Evolutionary conservation across 2,797 vertebrate species (phyloP).

Genomic region (Mastacembelus armatus): DNA sequence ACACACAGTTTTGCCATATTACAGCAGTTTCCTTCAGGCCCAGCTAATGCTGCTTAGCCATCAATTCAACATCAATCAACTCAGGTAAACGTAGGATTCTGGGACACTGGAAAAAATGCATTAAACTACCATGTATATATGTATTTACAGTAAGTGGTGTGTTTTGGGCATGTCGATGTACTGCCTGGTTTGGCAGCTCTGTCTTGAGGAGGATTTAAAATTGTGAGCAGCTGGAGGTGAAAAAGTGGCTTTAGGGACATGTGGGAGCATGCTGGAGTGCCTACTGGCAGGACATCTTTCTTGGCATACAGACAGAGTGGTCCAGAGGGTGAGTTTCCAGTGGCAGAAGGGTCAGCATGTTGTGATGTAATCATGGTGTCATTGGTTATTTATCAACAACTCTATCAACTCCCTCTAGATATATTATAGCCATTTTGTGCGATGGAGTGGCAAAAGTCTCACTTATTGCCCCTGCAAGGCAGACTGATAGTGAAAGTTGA

Average conservation of each 20-base stretch:
- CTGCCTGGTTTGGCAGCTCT: background rate
- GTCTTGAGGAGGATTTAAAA: background rate
- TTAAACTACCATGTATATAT: no score
- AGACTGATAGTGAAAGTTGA: slow-evolving; percentile 19
- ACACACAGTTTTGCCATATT: no score
- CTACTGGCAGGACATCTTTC: slow-evolving; percentile 17
- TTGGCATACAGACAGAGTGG: slow-evolving; percentile 7
- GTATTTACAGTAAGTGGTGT: no score
- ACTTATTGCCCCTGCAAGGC: slow-evolving; percentile 28
- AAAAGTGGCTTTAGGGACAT: background rate
- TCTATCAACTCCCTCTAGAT: slow-evolving; percentile 38
- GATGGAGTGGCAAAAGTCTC: slow-evolving; percentile 14
- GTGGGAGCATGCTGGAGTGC: background rate
- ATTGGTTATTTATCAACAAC: slow-evolving; percentile 47
- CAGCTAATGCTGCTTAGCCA: no score
- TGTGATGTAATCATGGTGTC: slow-evolving; percentile 37
- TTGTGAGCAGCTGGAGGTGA: background rate
- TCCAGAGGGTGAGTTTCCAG: slow-evolving; percentile 8
- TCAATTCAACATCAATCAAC: slow-evolving; percentile 14
- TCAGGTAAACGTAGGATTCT: background rate
- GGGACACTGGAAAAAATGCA: no score
- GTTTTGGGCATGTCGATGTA: background rate
- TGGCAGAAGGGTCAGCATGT: slow-evolving; percentile 28
- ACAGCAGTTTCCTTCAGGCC: background rate
- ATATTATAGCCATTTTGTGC: slow-evolving; percentile 31